These are phyloP conservation scores for Chorisops tibialis DNA, from an alignment of 2,888 invertebrate genomes.

Conservation along the genomic window DNA sequence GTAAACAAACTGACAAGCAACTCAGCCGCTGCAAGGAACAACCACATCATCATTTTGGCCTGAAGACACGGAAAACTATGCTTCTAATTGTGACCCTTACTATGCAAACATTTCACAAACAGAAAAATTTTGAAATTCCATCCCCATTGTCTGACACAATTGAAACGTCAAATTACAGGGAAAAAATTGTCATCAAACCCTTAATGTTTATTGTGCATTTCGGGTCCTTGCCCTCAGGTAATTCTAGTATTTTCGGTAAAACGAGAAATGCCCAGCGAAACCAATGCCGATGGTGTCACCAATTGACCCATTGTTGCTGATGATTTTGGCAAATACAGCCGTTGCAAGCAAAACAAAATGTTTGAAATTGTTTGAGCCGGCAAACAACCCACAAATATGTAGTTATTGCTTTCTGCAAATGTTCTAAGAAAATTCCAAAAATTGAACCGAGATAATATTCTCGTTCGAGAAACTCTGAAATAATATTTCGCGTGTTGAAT, in stretches of 20 bases:
- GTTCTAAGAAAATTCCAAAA: too few relatives aligned
- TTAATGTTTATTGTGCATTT: conserved; percentile 9
- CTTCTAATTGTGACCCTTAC: background rate
- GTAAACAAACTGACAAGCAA: background rate
- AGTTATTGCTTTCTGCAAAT: too few relatives aligned
- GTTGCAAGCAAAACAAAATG: too few relatives aligned
- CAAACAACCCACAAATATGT: background rate
- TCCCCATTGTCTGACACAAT: conserved; percentile 18
- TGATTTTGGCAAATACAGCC: conserved; percentile 1
- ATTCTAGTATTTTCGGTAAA: conserved; percentile 24
- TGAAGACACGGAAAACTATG: background rate
- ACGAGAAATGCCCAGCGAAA: conserved; percentile 20
- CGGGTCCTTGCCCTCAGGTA: conserved; percentile 25
- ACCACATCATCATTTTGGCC: background rate
- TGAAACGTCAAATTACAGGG: conserved; percentile 30
- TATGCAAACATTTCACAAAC: background rate
- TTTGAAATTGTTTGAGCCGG: too few relatives aligned
- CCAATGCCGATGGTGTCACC: conserved; percentile 17
- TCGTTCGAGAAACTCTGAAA: too few relatives aligned
- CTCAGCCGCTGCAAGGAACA: background rate
- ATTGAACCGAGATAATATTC: too few relatives aligned
- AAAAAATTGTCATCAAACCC: conserved; percentile 30
- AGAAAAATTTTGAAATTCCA: too few relatives aligned
- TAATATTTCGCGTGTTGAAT: background rate
- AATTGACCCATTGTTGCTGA: conserved; percentile 21